A percentile compares a stretch with the other conserved stretches of the same genome.
Conservation (phyloP, 2,888 invertebrate genomes). For the Serripes groenlandicus region DNA sequence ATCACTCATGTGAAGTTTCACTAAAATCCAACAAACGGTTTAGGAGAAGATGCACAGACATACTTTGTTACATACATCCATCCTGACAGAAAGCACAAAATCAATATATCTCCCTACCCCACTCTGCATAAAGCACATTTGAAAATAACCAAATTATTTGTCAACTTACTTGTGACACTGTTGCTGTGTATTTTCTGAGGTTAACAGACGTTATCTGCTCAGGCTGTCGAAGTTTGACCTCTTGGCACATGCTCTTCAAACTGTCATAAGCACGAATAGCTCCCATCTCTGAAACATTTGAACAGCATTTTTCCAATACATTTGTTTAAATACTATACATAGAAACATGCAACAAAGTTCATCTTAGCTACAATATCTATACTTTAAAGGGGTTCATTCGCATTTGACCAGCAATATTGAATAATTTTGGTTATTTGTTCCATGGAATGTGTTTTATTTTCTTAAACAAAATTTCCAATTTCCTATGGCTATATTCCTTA, state of each 20-base stretch:
- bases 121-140: too few relatives aligned
- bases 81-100: too few relatives aligned
- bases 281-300: constrained; percentile 20
- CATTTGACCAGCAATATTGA: neutral
- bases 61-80: too few relatives aligned
- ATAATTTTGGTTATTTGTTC: neutral
- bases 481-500: too few relatives aligned
- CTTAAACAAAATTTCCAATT: neutral
- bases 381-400: neutral
- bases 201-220: constrained; percentile 44
- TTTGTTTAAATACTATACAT: neutral
- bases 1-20: too few relatives aligned
- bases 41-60: too few relatives aligned
- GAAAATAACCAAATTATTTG: too few relatives aligned
- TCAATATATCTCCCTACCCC: too few relatives aligned
- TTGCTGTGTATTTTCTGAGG: constrained; percentile 39
- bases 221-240: constrained; percentile 20
- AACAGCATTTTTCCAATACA: too few relatives aligned
- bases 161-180: constrained; percentile 49
- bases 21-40: too few relatives aligned
- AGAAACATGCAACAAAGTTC: neutral
- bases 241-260: constrained; percentile 34
- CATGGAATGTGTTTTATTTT: neutral
- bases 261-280: constrained; percentile 41
- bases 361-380: too few relatives aligned